phyloP scores from a whole-genome alignment of 2,888 invertebrate species.

The Uloborus plumipes region DNA sequence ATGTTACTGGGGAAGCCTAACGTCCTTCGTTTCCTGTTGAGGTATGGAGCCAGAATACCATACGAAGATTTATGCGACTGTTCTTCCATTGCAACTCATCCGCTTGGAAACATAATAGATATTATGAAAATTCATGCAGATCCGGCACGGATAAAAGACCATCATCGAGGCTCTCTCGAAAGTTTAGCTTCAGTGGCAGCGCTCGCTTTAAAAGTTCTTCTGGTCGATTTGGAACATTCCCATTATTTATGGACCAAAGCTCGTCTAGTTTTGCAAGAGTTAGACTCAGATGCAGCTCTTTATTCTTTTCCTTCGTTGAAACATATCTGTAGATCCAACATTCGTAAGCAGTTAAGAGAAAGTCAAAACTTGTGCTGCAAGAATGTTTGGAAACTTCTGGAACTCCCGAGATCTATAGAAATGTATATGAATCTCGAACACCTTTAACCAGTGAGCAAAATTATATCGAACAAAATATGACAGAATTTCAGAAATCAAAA shows the following conservation, averaged over 20 bases:
- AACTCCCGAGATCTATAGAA: conserved; percentile 17
- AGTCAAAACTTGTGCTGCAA: conserved; percentile 1
- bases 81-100: conserved; percentile 6
- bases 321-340: conserved; percentile 23
- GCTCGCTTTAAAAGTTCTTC: conserved; percentile 24
- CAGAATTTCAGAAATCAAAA: neutral
- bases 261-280: neutral
- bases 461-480: neutral
- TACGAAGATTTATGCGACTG: conserved; percentile 50
- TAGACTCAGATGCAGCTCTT: neutral
- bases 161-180: neutral
- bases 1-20: conserved; percentile 38
- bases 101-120: conserved; percentile 37
- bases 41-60: conserved; percentile 43
- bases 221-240: conserved; percentile 37
- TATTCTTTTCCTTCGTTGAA: conserved; percentile 30
- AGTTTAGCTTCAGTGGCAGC: neutral
- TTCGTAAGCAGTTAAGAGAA: conserved; percentile 18
- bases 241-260: conserved; percentile 21
- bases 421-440: conserved; percentile 32
- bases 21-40: conserved; percentile 33
- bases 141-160: neutral
- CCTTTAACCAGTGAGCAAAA: neutral
- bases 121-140: conserved; percentile 18
- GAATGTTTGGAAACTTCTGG: neutral